Percentiles rank a stretch among this genome's conserved stretches.
These are phyloP conservation scores for Synergus itoensis DNA, from an alignment of 2,888 invertebrate genomes.

Conservation along the genomic window DNA sequence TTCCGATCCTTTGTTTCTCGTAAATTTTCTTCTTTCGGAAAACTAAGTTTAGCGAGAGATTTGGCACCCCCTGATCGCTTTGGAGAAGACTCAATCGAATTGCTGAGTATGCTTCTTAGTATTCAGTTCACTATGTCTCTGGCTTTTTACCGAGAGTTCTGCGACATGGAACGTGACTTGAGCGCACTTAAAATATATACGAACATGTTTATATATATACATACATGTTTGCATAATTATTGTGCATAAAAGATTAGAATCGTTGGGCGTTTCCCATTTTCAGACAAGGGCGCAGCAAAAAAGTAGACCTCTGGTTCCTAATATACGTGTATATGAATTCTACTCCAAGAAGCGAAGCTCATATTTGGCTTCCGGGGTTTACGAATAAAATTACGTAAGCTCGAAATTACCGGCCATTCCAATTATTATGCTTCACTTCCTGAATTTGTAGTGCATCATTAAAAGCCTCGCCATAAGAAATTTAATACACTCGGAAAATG, in stretches of 20 bases:
- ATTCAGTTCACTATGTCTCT: conserved; percentile 25
- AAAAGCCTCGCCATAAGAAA: conserved; percentile 1
- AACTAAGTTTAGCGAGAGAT: conserved; percentile 68
- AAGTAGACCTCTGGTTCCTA: background rate
- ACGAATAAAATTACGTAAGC: conserved; percentile 5
- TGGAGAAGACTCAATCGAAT: conserved; percentile 66
- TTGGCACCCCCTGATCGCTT: conserved; percentile 67
- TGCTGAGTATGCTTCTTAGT: conserved; percentile 63
- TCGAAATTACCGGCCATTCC: conserved; percentile 1
- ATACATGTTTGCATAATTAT: background rate
- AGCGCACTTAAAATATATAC: background rate
- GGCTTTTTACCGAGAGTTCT: conserved; percentile 35
- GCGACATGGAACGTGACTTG: conserved; percentile 26
- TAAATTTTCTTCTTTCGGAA: conserved; percentile 3
- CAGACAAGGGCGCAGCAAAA: background rate
- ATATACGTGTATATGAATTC: background rate
- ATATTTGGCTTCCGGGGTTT: background rate
- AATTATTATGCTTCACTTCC: conserved; percentile 19
- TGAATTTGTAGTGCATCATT: conserved; percentile 6
- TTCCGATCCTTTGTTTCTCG: conserved; percentile 26
- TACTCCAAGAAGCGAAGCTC: background rate
- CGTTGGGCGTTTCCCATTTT: background rate
- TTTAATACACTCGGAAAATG: background rate
- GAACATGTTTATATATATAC: background rate
- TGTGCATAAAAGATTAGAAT: background rate